Evolutionary conservation across 2,888 invertebrate genomes (phyloP), one percentile per base, ranked within the genome.

Genomic region (Megamerina dolium): DNA sequence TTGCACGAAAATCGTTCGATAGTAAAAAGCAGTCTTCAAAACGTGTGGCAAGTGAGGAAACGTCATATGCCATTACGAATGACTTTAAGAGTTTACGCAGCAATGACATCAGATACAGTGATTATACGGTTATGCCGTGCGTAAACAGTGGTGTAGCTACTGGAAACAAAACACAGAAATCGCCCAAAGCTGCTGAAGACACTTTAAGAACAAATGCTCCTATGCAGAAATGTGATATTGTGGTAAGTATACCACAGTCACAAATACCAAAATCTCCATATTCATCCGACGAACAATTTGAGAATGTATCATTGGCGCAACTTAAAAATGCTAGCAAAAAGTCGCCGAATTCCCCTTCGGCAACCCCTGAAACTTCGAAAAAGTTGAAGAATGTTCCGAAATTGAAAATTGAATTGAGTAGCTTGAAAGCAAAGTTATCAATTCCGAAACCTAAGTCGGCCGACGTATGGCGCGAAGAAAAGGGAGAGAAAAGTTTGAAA

Each of bases 21-120:
- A 41, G 47, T 23, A 53, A 57, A 26, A 62, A 61, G 38, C 41
- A 56, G 17, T 51, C 56, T 12, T 57, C 57, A 4, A 56, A 56
- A 26, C 55, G 50, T 5, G 49, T 51, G 5, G 53, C 43, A 19
- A 37, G 39, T 2, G 39, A 43, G 19, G 56, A 57, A 29, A 40
- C 53, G 5, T 39, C 49, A 10, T 50, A 56, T 27, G 52, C 56
- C 1, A 51, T 59, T 2, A 58, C 60, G 32, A 66, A 51, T 43
- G 65, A 66, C 42, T 72, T 71, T 45, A 72, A 72, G 53, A 70
- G 70, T 34, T 51, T 72, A 33, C 64, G 72, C 5, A 72, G 72
- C 48, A 71, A 72, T 43, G 71, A 71, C 44, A 60, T 68, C 50
- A 61, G 69, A 2, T 70, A 62, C 41, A 63, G 66, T 34, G 64